phyloP scores from a whole-genome alignment of 2,888 invertebrate species.

The Cephus runcator region DNA sequence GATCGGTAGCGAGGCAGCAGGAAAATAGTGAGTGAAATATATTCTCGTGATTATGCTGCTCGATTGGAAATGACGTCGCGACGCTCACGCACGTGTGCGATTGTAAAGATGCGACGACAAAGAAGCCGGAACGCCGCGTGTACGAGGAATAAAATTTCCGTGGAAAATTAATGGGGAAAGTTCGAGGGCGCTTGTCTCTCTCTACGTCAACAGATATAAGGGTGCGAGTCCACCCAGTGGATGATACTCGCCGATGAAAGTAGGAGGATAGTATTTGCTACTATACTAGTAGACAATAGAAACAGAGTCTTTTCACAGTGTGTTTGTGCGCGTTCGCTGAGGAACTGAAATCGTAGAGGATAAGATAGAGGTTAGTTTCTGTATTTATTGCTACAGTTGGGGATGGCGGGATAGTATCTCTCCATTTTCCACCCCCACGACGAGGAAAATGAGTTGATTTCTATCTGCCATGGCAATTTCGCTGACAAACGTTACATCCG shows the following conservation, averaged over 20 bases:
- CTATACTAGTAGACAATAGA: background rate
- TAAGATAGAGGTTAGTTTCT: conserved; percentile 6
- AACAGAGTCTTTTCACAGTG: background rate
- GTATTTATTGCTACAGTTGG: conserved; percentile 11
- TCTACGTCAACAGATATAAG: background rate
- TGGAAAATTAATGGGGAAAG: conserved; percentile 45
- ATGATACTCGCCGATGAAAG: background rate
- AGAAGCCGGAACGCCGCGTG: conserved; percentile 1
- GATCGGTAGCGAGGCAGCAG: background rate
- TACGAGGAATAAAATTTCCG: conserved; percentile 38
- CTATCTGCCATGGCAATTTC: conserved; percentile 38
- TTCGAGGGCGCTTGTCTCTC: conserved; percentile 23
- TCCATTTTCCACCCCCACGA: conserved; percentile 29
- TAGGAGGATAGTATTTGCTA: background rate
- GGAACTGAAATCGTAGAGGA: conserved; percentile 5
- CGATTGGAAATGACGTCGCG: background rate
- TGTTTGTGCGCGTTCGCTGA: background rate
- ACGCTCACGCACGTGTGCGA: background rate
- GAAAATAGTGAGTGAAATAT: background rate
- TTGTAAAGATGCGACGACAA: background rate
- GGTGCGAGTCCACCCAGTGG: background rate
- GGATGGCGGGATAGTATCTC: conserved; percentile 28
- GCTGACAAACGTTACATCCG: conserved; percentile 21
- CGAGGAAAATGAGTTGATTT: conserved; percentile 41
- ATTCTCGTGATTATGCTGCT: background rate